Evolutionary conservation across 2,113 vertebrate genomes (phyloP).

Genomic region (Bettongia penicillata): DNA sequence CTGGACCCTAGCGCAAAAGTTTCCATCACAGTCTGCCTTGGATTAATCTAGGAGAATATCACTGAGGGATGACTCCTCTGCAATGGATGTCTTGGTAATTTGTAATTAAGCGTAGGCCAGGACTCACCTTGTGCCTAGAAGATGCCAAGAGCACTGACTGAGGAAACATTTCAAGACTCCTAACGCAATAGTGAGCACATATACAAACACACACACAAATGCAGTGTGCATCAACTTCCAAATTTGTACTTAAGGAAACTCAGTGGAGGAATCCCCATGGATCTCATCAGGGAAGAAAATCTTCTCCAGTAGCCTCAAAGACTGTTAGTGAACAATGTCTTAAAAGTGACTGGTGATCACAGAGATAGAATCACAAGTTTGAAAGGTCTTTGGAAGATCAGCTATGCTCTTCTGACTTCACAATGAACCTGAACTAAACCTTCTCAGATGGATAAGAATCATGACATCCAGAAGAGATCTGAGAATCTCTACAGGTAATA

Average conservation of each 20-base stretch:
- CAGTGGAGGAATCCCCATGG: not conserved
- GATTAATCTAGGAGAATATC: slow-evolving; percentile 55
- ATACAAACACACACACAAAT: not conserved
- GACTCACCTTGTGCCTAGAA: slow-evolving; percentile 43
- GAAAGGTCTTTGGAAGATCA: not conserved
- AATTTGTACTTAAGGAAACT: slow-evolving; percentile 9
- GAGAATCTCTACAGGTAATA: not conserved
- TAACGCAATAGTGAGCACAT: not conserved
- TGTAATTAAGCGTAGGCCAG: slow-evolving; percentile 2
- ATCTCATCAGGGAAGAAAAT: not conserved
- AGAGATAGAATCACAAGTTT: not conserved
- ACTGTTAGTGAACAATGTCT: not conserved
- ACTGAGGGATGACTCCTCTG: not conserved
- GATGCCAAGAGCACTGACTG: not conserved
- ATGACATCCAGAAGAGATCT: slow-evolving; percentile 34
- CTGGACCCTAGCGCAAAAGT: slow-evolving; percentile 64
- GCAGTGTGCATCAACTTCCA: not conserved
- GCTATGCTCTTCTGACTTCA: not conserved
- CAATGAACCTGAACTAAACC: not conserved
- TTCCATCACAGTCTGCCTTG: slow-evolving; percentile 68
- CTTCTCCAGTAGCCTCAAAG: not conserved
- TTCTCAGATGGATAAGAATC: slow-evolving; percentile 5
- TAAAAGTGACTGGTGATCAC: not conserved
- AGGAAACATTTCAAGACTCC: not conserved
- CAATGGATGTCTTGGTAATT: slow-evolving; percentile 42